These are phyloP conservation scores for Euproctis similis DNA, from an alignment of 2,888 invertebrate genomes.

Conservation along the genomic window DNA sequence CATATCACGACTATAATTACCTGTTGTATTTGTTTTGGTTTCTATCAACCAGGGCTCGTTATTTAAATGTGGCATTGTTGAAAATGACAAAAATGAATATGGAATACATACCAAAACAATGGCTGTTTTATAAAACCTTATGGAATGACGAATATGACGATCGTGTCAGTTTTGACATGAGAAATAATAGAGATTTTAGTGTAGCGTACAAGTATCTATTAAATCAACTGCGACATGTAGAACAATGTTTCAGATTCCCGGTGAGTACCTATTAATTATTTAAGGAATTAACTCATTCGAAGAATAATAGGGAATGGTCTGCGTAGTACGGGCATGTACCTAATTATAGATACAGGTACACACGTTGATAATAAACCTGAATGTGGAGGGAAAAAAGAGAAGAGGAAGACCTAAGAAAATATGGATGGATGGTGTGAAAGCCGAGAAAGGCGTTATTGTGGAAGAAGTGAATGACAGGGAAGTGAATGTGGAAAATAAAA, in stretches of 20 bases:
- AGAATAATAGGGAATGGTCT: too few relatives aligned
- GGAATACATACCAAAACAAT: conserved; percentile 37
- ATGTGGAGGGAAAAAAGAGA: too few relatives aligned
- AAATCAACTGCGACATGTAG: conserved; percentile 25
- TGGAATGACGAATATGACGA: conserved; percentile 42
- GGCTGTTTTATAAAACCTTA: conserved; percentile 33
- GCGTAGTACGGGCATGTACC: too few relatives aligned
- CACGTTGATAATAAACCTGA: too few relatives aligned
- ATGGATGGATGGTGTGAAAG: too few relatives aligned
- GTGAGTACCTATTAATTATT: conserved; percentile 27
- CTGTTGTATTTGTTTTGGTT: conserved; percentile 26
- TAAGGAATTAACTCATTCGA: neutral
- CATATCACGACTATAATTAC: conserved; percentile 36
- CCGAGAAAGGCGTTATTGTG: too few relatives aligned
- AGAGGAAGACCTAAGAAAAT: too few relatives aligned
- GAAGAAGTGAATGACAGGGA: too few relatives aligned
- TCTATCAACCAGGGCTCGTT: conserved; percentile 36
- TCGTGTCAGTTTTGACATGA: conserved; percentile 33
- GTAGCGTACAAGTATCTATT: conserved; percentile 35
- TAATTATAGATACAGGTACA: too few relatives aligned
- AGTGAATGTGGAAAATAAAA: too few relatives aligned
- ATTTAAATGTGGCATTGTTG: conserved; percentile 46
- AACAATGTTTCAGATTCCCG: conserved; percentile 31
- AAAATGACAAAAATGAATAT: conserved; percentile 36
- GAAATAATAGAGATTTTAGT: conserved; percentile 26